A percentile compares a stretch with the other conserved stretches of the same genome.
phyloP scores from a whole-genome alignment of 2,888 invertebrate genomes.

The Perithous albicinctus region DNA sequence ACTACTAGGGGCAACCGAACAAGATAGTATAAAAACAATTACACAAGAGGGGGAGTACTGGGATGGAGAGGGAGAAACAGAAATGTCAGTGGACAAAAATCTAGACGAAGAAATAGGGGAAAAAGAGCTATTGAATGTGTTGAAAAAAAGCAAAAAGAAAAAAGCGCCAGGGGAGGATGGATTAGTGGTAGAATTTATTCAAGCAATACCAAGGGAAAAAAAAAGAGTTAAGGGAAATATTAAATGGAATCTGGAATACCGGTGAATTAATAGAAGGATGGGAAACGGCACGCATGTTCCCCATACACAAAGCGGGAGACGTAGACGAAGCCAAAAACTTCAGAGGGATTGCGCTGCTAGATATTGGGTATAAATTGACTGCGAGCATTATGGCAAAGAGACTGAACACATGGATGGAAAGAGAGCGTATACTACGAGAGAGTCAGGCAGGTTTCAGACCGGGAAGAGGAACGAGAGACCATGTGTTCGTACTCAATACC shows the following conservation, averaged over 20 bases:
- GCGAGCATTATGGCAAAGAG: not conserved
- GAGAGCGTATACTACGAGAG: not conserved
- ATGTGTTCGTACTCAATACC: not conserved
- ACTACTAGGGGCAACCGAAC: not conserved
- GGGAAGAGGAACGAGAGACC: not conserved
- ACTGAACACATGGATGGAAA: not conserved
- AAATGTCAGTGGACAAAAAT: not conserved
- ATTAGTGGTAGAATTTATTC: slow-evolving; percentile 21
- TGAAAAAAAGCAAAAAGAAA: slow-evolving; percentile 27
- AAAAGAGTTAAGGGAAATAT: not conserved
- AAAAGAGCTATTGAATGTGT: not conserved
- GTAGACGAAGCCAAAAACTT: not conserved
- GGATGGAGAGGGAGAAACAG: not conserved
- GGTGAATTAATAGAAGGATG: slow-evolving; percentile 19
- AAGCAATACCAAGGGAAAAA: slow-evolving; percentile 19
- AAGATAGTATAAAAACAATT: not conserved
- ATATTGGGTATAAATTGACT: not conserved
- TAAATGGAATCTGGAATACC: slow-evolving; percentile 31
- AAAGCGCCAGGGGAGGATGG: slow-evolving; percentile 49
- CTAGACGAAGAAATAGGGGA: not conserved
- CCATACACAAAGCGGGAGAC: not conserved
- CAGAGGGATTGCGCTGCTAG: not conserved
- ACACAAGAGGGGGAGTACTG: not conserved
- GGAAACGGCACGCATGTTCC: not conserved
- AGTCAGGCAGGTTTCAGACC: not conserved